Evolutionary conservation across 2,113 vertebrate species (phyloP).

Genomic region (Psilopsiagon aurifrons): DNA sequence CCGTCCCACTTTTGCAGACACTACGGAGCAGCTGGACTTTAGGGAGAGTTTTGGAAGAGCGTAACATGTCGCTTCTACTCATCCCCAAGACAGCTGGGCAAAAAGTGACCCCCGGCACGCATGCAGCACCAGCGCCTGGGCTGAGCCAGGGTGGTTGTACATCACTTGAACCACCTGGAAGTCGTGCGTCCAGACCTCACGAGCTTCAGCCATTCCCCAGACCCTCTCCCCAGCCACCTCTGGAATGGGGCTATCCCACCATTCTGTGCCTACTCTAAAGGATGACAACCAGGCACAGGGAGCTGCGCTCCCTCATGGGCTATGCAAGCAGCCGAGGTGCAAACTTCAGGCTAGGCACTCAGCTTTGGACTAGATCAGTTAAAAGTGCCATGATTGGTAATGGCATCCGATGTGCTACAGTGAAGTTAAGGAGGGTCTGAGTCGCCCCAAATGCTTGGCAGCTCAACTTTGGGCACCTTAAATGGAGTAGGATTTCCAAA

Average conservation of each 20-base stretch:
- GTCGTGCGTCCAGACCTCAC: fast-evolving
- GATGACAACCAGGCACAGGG: fast-evolving
- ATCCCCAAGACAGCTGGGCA: neutral
- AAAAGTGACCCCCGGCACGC: neutral
- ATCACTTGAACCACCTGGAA: neutral
- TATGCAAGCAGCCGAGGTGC: neutral
- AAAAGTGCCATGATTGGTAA: neutral
- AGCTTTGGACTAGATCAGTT: neutral
- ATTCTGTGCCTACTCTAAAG: fast-evolving
- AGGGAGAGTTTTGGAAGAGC: neutral
- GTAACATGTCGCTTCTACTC: neutral
- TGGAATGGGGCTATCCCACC: neutral
- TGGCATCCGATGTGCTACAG: neutral
- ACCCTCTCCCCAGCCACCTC: neutral
- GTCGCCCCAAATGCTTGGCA: neutral
- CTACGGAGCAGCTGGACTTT: neutral
- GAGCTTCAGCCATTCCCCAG: neutral
- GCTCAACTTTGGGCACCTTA: neutral
- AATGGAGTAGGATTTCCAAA: neutral
- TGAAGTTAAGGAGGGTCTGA: neutral
- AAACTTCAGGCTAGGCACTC: neutral
- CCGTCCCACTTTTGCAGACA: neutral
- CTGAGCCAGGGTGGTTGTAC: neutral
- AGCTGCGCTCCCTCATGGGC: fast-evolving
- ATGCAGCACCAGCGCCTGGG: fast-evolving